These are phyloP conservation scores for Nomia melanderi DNA, from an alignment of 1,140 invertebrate species.

Conservation along the genomic window DNA sequence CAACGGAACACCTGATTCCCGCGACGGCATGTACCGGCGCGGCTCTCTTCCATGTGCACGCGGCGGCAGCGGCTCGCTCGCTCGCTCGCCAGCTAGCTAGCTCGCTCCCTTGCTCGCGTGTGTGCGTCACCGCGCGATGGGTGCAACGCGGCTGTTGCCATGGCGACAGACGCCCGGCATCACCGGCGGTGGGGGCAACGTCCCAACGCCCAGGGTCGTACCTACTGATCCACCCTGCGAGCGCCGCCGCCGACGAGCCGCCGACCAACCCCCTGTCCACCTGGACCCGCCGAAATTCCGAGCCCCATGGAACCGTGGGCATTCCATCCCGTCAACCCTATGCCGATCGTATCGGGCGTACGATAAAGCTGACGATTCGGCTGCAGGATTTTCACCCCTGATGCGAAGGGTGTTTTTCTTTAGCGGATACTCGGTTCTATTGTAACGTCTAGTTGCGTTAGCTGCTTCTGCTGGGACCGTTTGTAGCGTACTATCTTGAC, in stretches of 20 bases:
- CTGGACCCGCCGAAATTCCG: conserved; percentile 39
- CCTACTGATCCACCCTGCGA: conserved; percentile 69
- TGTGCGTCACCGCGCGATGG: conserved; percentile 66
- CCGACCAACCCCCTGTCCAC: conserved; percentile 57
- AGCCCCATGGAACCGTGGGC: conserved; percentile 22
- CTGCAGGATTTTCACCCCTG: too few relatives aligned
- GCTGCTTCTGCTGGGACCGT: too few relatives aligned
- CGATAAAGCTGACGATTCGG: too few relatives aligned
- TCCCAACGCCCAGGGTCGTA: conserved; percentile 78
- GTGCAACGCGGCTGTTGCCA: conserved; percentile 80
- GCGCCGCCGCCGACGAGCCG: conserved; percentile 42
- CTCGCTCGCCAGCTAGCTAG: neutral
- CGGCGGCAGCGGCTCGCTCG: neutral
- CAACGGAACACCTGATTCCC: conserved; percentile 57
- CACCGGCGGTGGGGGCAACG: conserved; percentile 77
- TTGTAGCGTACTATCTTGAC: too few relatives aligned
- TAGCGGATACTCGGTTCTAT: too few relatives aligned
- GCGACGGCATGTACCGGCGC: conserved; percentile 35
- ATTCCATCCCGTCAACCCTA: too few relatives aligned
- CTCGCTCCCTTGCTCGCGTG: neutral
- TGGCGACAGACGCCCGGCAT: conserved; percentile 81
- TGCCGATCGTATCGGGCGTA: too few relatives aligned
- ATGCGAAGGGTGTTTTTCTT: too few relatives aligned
- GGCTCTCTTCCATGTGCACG: conserved; percentile 30
- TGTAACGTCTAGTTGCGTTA: too few relatives aligned